These are phyloP conservation scores for Phthorimaea operculella DNA, from an alignment of 1,140 invertebrate species.

Conservation along the genomic window DNA sequence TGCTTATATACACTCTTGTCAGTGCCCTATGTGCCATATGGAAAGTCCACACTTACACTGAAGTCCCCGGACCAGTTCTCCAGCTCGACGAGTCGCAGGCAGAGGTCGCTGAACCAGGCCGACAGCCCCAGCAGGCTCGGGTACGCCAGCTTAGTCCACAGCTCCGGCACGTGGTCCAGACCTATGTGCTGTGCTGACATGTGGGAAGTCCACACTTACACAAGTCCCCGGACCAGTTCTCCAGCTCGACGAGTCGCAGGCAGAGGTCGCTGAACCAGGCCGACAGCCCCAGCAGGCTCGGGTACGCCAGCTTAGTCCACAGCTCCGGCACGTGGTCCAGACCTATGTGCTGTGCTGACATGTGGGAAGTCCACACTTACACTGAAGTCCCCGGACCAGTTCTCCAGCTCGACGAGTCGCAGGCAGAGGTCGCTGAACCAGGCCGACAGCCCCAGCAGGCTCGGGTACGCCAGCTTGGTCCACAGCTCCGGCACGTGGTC, in stretches of 20 bases:
- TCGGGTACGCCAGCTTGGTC: slow-evolving; percentile 90
- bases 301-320: too few species aligned
- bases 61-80: slow-evolving; percentile 66
- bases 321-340: too few species aligned
- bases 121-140: slow-evolving; percentile 86
- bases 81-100: slow-evolving; percentile 72
- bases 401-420: slow-evolving; percentile 70
- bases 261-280: too few species aligned
- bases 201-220: too few species aligned
- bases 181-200: too few species aligned
- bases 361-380: slow-evolving; percentile 23
- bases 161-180: slow-evolving; percentile 87
- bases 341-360: too few species aligned
- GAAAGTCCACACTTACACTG: slow-evolving; percentile 48
- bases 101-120: slow-evolving; percentile 89
- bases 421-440: slow-evolving; percentile 91
- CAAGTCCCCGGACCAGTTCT: too few species aligned
- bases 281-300: too few species aligned
- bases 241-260: too few species aligned
- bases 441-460: slow-evolving; percentile 80
- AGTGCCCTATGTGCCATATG: too few species aligned
- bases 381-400: slow-evolving; percentile 63
- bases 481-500: slow-evolving; percentile 87
- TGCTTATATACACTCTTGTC: too few species aligned
- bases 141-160: slow-evolving; percentile 89